Evolutionary conservation across 2,113 vertebrate species (phyloP).

Genomic region (Alosa alosa): DNA sequence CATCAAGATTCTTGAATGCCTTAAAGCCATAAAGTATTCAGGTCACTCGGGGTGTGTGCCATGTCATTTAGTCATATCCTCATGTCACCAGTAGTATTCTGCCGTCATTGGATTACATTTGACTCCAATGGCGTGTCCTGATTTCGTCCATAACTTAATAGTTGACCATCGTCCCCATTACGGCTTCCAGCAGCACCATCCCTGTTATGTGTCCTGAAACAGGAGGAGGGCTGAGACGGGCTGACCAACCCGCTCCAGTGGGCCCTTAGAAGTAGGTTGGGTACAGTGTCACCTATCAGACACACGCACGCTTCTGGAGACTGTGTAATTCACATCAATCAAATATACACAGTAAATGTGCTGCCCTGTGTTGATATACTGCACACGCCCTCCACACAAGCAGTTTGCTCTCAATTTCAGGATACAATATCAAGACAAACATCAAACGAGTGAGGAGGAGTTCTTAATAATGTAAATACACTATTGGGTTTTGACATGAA

Average conservation of each 20-base stretch:
- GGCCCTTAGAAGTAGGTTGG: slow-evolving; percentile 58
- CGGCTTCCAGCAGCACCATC: slow-evolving; percentile 46
- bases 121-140: slow-evolving; percentile 34
- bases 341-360: not conserved
- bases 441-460: not conserved
- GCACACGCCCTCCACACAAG: not conserved
- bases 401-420: not conserved
- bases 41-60: slow-evolving; percentile 7
- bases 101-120: slow-evolving; percentile 35
- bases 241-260: not conserved
- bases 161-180: slow-evolving; percentile 34
- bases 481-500: too few relatives aligned
- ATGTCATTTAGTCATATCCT: slow-evolving; percentile 26
- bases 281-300: not conserved
- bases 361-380: not conserved
- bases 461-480: not conserved
- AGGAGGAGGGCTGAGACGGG: slow-evolving; percentile 42
- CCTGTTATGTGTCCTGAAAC: slow-evolving; percentile 63
- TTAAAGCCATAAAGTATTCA: slow-evolving; percentile 13
- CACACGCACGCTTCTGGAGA: not conserved
- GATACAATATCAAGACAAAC: not conserved
- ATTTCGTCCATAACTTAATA: slow-evolving; percentile 31
- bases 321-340: slow-evolving; percentile 10
- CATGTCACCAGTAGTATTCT: slow-evolving; percentile 21
- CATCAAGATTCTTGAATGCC: not conserved